phyloP scores from a whole-genome alignment of 2,888 invertebrate species.

The Lithodes maja region DNA sequence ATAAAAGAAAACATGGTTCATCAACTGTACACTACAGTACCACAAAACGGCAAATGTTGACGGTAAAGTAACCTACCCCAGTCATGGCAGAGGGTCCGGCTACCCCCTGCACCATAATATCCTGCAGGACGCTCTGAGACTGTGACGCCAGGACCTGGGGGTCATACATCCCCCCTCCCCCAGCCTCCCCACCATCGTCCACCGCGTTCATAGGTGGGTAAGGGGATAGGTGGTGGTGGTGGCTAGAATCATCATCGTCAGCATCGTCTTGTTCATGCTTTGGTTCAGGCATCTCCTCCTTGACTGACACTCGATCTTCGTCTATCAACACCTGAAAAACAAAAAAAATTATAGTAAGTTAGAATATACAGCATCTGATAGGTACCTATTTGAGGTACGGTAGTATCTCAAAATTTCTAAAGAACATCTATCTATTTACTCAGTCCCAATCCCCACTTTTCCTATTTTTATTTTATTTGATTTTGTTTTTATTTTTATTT shows the following conservation, averaged over 20 bases:
- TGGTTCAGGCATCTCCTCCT: slow-evolving; percentile 47
- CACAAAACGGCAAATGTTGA: no score
- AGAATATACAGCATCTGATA: no score
- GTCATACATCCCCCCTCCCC: slow-evolving; percentile 29
- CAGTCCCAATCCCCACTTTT: no score
- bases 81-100: slow-evolving; percentile 58
- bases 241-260: slow-evolving; percentile 10
- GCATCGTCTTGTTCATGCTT: slow-evolving; percentile 38
- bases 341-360: no score
- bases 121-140: slow-evolving; percentile 60
- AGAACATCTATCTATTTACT: no score
- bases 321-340: no score
- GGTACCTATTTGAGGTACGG: no score
- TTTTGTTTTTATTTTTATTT: no score
- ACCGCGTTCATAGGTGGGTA: slow-evolving; percentile 20
- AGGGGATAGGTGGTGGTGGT: not conserved
- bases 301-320: not conserved
- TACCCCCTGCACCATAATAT: slow-evolving; percentile 64
- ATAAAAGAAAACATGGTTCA: no score
- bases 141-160: slow-evolving; percentile 27
- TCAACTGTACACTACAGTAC: no score
- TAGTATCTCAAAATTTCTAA: no score
- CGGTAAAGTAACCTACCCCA: slow-evolving; percentile 15
- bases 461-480: no score
- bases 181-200: slow-evolving; percentile 5